These are phyloP conservation scores for Hofmannophila pseudospretella DNA, from an alignment of 2,888 invertebrate genomes.

Conservation along the genomic window DNA sequence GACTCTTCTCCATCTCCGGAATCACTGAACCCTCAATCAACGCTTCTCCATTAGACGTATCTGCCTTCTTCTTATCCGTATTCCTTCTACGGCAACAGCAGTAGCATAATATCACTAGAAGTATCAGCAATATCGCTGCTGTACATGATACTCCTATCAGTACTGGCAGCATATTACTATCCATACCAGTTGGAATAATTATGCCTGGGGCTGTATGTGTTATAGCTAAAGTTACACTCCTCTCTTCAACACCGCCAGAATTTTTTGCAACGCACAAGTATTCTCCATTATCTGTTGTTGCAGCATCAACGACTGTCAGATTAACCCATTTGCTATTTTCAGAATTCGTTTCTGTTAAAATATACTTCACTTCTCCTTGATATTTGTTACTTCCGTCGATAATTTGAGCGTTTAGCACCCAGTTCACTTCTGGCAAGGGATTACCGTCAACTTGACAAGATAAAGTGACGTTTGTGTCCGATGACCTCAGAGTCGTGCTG, in stretches of 20 bases:
- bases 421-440: constrained; percentile 86
- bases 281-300: constrained; percentile 82
- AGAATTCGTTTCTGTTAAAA: constrained; percentile 40
- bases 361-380: constrained; percentile 71
- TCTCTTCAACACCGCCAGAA: constrained; percentile 87
- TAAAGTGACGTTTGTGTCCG: constrained; percentile 82
- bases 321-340: constrained; percentile 80
- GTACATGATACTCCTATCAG: constrained; percentile 70
- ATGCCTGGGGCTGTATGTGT: constrained; percentile 60
- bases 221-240: constrained; percentile 82
- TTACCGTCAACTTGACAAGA: constrained; percentile 86
- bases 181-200: constrained; percentile 70
- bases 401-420: constrained; percentile 82
- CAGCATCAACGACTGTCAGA: constrained; percentile 81
- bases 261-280: constrained; percentile 90
- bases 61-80: constrained; percentile 77
- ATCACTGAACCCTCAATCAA: constrained; percentile 86
- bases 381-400: constrained; percentile 74
- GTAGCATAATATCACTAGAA: constrained; percentile 71
- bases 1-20: constrained; percentile 90
- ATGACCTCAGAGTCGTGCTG: constrained; percentile 78
- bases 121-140: constrained; percentile 69
- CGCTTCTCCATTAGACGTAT: constrained; percentile 81
- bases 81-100: constrained; percentile 76
- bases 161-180: constrained; percentile 74